Evolutionary conservation across 2,113 vertebrate species (phyloP).

Genomic region (Salvator merianae): DNA sequence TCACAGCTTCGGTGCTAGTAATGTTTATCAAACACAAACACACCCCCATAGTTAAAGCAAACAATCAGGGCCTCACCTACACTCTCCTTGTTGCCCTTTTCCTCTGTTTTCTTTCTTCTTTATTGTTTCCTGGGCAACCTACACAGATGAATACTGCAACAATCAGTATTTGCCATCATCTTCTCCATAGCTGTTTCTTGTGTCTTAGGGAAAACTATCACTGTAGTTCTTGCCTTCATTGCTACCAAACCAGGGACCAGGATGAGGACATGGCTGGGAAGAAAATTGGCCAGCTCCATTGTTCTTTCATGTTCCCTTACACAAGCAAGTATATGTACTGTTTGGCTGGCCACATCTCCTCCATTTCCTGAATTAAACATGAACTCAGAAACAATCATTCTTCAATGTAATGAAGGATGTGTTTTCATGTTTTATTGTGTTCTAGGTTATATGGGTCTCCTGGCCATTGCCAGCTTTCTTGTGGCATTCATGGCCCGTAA

Average conservation of each 20-base stretch:
- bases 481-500: background rate
- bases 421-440: background rate
- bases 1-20: background rate
- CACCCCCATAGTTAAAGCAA: background rate
- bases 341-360: background rate
- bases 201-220: background rate
- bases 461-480: background rate
- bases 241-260: background rate
- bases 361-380: background rate
- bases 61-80: background rate
- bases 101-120: background rate
- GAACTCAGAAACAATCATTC: background rate
- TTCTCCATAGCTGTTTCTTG: constrained; percentile 21
- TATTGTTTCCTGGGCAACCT: background rate
- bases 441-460: background rate
- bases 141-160: background rate
- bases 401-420: background rate
- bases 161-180: background rate
- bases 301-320: background rate
- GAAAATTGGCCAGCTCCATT: background rate
- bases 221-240: background rate
- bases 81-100: background rate
- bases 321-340: background rate
- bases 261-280: background rate
- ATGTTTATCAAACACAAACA: background rate